A percentile compares a stretch with the other conserved stretches of the same genome.
phyloP scores from a whole-genome alignment of 2,797 vertebrate species.

The Graptemys geographica region DNA sequence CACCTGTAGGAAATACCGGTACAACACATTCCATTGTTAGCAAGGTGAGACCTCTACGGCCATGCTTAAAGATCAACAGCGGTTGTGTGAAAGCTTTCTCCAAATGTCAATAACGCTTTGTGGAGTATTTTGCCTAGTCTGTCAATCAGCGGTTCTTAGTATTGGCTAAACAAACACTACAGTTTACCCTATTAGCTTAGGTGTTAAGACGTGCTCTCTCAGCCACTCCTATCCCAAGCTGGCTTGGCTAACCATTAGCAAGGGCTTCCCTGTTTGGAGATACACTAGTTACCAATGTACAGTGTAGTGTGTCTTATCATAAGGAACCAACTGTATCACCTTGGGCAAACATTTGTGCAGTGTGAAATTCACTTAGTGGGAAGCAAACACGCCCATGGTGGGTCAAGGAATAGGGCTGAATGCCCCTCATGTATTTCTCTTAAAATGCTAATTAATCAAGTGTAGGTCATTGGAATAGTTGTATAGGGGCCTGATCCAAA shows the following conservation, averaged over 20 bases:
- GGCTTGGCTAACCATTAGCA: slow-evolving; percentile 47
- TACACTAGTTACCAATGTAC: fast-evolving
- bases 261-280: background rate
- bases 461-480: background rate
- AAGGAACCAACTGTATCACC: background rate
- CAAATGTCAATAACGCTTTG: slow-evolving; percentile 37
- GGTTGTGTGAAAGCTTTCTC: slow-evolving; percentile 31
- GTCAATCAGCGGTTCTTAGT: background rate
- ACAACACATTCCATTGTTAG: slow-evolving; percentile 56
- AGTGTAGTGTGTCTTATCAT: fast-evolving
- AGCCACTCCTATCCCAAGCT: background rate
- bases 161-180: slow-evolving; percentile 51
- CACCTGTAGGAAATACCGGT: slow-evolving; percentile 47
- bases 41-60: slow-evolving; percentile 23
- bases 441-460: background rate
- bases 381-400: background rate
- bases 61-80: slow-evolving; percentile 26
- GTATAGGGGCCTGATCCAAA: background rate
- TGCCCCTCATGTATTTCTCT: background rate
- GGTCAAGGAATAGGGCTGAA: background rate
- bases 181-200: slow-evolving; percentile 33
- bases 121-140: slow-evolving; percentile 43
- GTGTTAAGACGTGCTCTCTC: background rate
- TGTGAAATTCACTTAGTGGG: fast-evolving
- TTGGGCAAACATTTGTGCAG: slow-evolving; percentile 2